phyloP scores from a whole-genome alignment of 2,888 invertebrate genomes.

The Ecliptopera silaceata region DNA sequence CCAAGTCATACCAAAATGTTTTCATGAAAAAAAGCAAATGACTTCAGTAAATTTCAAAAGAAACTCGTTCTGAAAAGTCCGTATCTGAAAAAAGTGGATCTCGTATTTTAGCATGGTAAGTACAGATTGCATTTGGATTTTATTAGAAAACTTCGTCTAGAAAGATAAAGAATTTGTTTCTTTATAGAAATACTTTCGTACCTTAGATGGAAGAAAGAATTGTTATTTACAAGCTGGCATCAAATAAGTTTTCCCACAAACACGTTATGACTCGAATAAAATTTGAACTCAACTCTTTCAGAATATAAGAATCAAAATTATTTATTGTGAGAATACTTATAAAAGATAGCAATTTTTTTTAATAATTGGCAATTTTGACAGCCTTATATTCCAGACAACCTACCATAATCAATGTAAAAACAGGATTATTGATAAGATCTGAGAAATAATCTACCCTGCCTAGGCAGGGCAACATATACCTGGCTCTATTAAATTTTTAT shows the following conservation, averaged over 20 bases:
- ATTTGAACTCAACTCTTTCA: neutral
- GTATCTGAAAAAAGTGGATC: slow-evolving; percentile 45
- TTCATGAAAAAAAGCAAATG: slow-evolving; percentile 22
- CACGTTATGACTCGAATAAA: neutral
- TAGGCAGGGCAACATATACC: too few species aligned
- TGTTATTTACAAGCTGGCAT: slow-evolving; percentile 34
- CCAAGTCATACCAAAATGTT: slow-evolving; percentile 24
- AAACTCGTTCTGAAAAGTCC: slow-evolving; percentile 43
- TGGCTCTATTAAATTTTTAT: too few species aligned
- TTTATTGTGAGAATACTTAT: too few species aligned
- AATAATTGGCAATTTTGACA: too few species aligned
- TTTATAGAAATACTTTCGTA: slow-evolving; percentile 30
- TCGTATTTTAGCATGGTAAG: slow-evolving; percentile 50
- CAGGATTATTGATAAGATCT: too few species aligned
- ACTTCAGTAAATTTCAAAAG: slow-evolving; percentile 43
- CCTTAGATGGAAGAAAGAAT: slow-evolving; percentile 24
- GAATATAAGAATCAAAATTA: too few species aligned
- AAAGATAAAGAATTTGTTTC: slow-evolving; percentile 37
- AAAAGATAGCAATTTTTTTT: too few species aligned
- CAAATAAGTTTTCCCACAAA: slow-evolving; percentile 33
- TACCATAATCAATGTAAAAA: too few species aligned
- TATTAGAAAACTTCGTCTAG: slow-evolving; percentile 49
- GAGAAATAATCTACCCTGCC: too few species aligned
- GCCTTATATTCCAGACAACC: too few species aligned
- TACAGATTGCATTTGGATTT: slow-evolving; percentile 55